Percentiles rank a stretch among this genome's conserved stretches.
Conservation (phyloP, 1,140 invertebrate species). For the Megathymus violae region DNA sequence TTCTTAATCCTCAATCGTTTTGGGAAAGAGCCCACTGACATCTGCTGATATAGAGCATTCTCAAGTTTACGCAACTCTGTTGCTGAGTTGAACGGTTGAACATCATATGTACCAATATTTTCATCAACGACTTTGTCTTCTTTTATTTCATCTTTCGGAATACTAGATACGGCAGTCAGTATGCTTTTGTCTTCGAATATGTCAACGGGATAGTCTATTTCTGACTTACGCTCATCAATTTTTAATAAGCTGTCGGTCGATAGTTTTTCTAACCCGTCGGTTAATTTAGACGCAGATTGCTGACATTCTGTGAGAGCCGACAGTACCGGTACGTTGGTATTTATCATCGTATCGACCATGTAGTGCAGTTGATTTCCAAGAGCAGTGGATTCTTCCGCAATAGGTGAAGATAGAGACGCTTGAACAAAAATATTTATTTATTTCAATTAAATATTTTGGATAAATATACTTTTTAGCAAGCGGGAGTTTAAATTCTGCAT, state of each 20-base stretch:
- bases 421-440: constrained; percentile 13
- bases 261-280: constrained; percentile 20
- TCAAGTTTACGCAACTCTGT: constrained; percentile 53
- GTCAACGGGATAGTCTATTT: constrained; percentile 53
- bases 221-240: constrained; percentile 40
- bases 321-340: constrained; percentile 33
- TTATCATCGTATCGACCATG: constrained; percentile 56
- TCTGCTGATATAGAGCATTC: constrained; percentile 50
- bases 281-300: constrained; percentile 38
- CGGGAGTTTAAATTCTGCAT: too few species aligned
- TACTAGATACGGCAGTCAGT: constrained; percentile 53
- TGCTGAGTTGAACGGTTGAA: constrained; percentile 41
- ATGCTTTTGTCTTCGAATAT: constrained; percentile 63
- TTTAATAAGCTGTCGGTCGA: constrained; percentile 32
- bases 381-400: constrained; percentile 49
- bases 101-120: constrained; percentile 26
- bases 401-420: constrained; percentile 52
- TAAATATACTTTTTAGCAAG: too few species aligned
- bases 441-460: constrained; percentile 18
- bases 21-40: constrained; percentile 54
- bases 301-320: constrained; percentile 42
- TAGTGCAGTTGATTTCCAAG: constrained; percentile 58
- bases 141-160: constrained; percentile 38
- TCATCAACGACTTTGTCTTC: constrained; percentile 26
- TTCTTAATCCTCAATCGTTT: constrained; percentile 62